Base-by-base conservation (phyloP, 2,797 vertebrate species). In the Lepilemur ruficaudatus region DNA sequence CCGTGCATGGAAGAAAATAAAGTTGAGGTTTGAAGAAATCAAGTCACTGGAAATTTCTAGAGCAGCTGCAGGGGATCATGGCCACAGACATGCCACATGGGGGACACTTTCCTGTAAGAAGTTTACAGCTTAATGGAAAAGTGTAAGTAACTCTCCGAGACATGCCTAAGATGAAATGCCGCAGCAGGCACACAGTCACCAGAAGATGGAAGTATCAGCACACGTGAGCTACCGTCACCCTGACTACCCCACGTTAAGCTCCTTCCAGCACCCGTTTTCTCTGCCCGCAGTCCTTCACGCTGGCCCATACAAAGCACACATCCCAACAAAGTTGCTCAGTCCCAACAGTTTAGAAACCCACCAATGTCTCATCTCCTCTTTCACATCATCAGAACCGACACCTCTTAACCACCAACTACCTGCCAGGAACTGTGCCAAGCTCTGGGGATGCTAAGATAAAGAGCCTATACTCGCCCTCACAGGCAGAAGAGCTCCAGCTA, bases 11-110 rank as follows among this genome's bases (percentile, higher is more conserved):
- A 55, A 55, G 30, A 82, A 55, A 50, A 43, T 9, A 25, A 79
- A 30, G 32, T 75, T 63, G 67, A 81, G n/a, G 12, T 46, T 28
- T 85, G 17, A 84, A 72, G 35, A 93, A 91, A 93, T 50, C 48
- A 50, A 65, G 38, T 67, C 52, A 30, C 30, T 12, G 12, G 43
- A 30, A 25, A 75, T 86, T 82, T 91, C 81, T 25, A 70, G n/a
- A 80, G 50, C 83, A 89, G 25, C 50, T 35, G 15, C 59, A 18
- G 57, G 48, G 14, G 28, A 46, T 12, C 5, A 1, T 1, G 12
- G 35, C 41, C 83, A 35, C 25, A 10, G 75, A 63, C 6, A 22
- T 82, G 50, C 61, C 73, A 97, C 28, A 20, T 7, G 13, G 25
- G 20, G 59, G 70, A 79, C 4, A 41, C 20, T 30, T 65, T 59